Evolutionary conservation across 2,797 vertebrate genomes (phyloP).

Genomic region (Poecilia gillii): DNA sequence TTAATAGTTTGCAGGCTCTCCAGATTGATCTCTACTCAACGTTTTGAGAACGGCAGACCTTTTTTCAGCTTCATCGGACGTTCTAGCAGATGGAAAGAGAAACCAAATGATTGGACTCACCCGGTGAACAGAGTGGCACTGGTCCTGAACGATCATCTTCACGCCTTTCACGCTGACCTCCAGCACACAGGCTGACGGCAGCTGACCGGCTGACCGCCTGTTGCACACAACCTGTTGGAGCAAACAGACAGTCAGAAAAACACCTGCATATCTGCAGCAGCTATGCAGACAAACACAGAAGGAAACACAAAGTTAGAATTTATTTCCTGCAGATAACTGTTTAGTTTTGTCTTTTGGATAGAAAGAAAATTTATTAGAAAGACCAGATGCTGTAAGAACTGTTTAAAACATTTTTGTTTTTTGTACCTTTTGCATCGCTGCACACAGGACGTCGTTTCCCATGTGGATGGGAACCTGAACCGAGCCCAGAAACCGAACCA

Average conservation of each 20-base stretch:
- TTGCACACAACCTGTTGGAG: conserved; percentile 89
- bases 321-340: neutral
- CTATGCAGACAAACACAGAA: neutral
- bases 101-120: conserved; percentile 54
- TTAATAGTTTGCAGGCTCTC: neutral
- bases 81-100: neutral
- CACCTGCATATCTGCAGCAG: neutral
- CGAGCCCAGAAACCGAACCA: conserved; percentile 92
- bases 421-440: conserved; percentile 95
- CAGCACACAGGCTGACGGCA: conserved; percentile 89
- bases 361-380: neutral
- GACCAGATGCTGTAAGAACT: neutral
- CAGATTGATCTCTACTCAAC: neutral
- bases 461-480: conserved; percentile 95
- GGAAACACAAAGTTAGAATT: neutral
- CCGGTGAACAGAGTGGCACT: conserved; percentile 84
- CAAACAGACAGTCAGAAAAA: conserved; percentile 12
- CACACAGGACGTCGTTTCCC: conserved; percentile 92
- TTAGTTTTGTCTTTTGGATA: neutral
- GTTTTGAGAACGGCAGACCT: neutral
- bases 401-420: neutral
- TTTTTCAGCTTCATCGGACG: neutral
- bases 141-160: conserved; percentile 89
- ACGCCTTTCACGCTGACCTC: conserved; percentile 92
- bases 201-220: conserved; percentile 86